A percentile compares a stretch with the other conserved stretches of the same genome.
Conservation (phyloP, 1,140 invertebrate species). For the Orussus abietinus region DNA sequence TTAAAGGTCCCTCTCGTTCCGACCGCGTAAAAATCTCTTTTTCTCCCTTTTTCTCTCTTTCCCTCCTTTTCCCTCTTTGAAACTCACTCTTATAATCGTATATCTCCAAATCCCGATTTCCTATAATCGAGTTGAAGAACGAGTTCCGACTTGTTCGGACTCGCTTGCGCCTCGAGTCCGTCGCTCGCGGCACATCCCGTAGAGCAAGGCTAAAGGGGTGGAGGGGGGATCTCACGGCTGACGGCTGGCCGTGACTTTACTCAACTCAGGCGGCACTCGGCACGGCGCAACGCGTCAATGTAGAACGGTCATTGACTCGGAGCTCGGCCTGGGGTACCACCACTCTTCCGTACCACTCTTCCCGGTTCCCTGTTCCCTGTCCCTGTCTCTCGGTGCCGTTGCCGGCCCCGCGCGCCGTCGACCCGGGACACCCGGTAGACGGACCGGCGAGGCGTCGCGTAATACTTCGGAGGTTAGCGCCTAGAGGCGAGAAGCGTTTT, state of each 20-base stretch:
- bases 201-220: slow-evolving; percentile 18
- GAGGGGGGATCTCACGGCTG: slow-evolving; percentile 51
- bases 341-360: slow-evolving; percentile 22
- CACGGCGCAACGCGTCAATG: slow-evolving; percentile 52
- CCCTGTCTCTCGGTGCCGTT: slow-evolving; percentile 16
- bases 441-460: slow-evolving; percentile 17
- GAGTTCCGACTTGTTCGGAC: too few relatives aligned
- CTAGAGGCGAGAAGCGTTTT: slow-evolving; percentile 10
- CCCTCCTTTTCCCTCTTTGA: too few relatives aligned
- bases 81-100: too few relatives aligned
- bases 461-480: slow-evolving; percentile 27
- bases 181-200: not conserved
- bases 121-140: too few relatives aligned
- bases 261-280: slow-evolving; percentile 48
- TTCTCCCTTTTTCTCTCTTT: too few relatives aligned
- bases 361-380: slow-evolving; percentile 8
- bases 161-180: not conserved
- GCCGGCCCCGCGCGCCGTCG: slow-evolving; percentile 12
- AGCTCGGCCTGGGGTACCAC: slow-evolving; percentile 28
- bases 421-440: slow-evolving; percentile 37
- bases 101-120: not conserved
- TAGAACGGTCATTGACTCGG: slow-evolving; percentile 54
- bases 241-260: slow-evolving; percentile 53
- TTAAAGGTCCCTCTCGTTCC: too few relatives aligned
- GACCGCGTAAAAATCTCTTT: too few relatives aligned